Percentiles rank a stretch among this genome's conserved stretches.
Conservation (phyloP, 2,797 vertebrate species). For the Notamacropus eugenii region DNA sequence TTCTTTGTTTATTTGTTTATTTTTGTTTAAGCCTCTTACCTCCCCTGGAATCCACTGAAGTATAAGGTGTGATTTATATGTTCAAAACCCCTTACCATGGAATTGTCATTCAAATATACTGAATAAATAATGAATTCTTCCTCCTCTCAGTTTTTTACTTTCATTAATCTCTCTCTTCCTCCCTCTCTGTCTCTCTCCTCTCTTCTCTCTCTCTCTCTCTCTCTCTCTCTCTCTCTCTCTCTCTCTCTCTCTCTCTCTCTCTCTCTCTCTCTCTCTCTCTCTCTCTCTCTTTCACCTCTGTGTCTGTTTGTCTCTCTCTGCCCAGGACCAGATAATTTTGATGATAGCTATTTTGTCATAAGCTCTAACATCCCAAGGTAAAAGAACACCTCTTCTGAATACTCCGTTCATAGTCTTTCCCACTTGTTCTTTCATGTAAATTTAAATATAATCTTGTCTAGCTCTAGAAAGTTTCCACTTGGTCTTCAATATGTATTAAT, state of each 20-base stretch:
- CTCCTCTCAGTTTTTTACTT: background rate
- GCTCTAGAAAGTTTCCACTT: background rate
- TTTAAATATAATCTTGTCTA: background rate
- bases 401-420: background rate
- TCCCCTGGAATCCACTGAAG: background rate
- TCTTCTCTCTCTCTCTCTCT: no score
- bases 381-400: background rate
- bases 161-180: background rate
- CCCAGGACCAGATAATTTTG: background rate
- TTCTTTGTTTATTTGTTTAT: background rate
- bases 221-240: no score
- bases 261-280: no score
- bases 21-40: background rate
- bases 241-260: no score
- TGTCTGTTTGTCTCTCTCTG: background rate
- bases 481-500: background rate
- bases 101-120: no score
- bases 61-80: no score
- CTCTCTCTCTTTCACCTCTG: no score
- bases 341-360: background rate
- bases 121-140: background rate
- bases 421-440: background rate
- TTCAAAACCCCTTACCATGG: no score
- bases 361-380: background rate
- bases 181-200: no score